Base-by-base conservation (phyloP, 2,888 invertebrate genomes). In the Caenorhabditis japonica region DNA sequence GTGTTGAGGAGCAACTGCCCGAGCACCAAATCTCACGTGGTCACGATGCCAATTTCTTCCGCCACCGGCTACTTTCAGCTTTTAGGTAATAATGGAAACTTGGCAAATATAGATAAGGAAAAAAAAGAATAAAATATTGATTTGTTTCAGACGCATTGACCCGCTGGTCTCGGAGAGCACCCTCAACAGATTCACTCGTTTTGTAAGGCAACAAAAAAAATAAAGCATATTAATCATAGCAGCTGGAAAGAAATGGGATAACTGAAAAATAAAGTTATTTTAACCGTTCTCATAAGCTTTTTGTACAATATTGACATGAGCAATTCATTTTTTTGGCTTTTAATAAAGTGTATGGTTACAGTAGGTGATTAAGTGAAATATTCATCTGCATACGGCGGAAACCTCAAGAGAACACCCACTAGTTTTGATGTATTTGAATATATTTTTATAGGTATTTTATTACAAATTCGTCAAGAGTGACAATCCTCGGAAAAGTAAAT, bases 11-110 rank as follows among this genome's bases (percentile, higher is more conserved):
- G n/a, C 62, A 59, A 33, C 25, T 73, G 38, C 73, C 73, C 39
- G 68, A 68, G 46, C 73, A 68, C 41, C 68, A 73, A 62, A 58
- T 58, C 46, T 59, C 59, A 7, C 55, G 73, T 23, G 61, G 58
- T 58, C 74, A 76, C 55, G 78, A 79, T 53, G 76, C 78, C 1
- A 70, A 76, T 47, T 72, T 72, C 64, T 76, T 79, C 61, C 41
- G 68, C 19, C 72, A 73, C 30, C 58, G 75, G 17, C 72, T 77
- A 21, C 64, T 77, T 10, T 66, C 64, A 12, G 77, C 77, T 7
- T 73, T 77, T 52, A 61, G 72, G 77, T 77, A 51, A 23, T n/a
- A 23, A n/a, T 27, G n/a, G 4, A 7, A 4, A 30, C 19, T n/a
- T 23, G 30, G 4, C n/a, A 4, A n/a, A 4, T 27, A 49, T 8